Evolutionary conservation across 2,113 vertebrate species (phyloP), one percentile per base, ranked within the genome.

Genomic region (Lepus europaeus): DNA sequence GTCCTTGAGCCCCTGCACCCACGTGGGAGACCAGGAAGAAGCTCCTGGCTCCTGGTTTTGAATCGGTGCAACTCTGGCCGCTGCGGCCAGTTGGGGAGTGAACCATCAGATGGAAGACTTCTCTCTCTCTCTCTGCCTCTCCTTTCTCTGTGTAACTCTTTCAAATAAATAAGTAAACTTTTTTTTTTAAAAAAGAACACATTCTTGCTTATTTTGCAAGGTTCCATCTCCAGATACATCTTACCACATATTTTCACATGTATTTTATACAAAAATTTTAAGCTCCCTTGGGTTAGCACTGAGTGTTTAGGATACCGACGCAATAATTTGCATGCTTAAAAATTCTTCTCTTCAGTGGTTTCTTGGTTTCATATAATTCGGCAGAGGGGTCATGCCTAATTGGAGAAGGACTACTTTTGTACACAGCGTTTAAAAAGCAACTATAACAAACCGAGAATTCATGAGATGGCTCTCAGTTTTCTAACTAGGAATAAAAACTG

Each of bases 201-300:
- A 51, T 88, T 89, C 19, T 92, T 86, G 49, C 14, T 9, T 83
- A 77, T 36, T 12, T 69, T 89, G n/a, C 1, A 49, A 19, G 13
- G 64, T 89, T 91, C 6, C 39, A 76, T 76, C 5, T 95, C 39
- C 61, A 80, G 10, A 74, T 85, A 74, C 53, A 91, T 89, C 90
- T 95, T 76, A 93, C 14, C 53, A 89, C 56, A 79, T 23, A 53
- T 84, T 66, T 88, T 79, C 51, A 63, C 0, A 25, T 36, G 70
- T 69, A 9, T 6, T 61, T 76, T 86, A 81, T 31, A 11, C 0
- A 82, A 85, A 82, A 23, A 22, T 3, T 84, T 76, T 64, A 93
- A 70, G 20, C 76, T 81, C 85, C 61, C 20, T 45, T 80, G 9
- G 39, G 23, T 73, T 74, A 84, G 20, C 10, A 11, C 14, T 91